Evolutionary conservation across 92 coral and sea anemone genomes (phyloP), one percentile per base, ranked within the genome.

Genomic region (Phymanthus crucifer): DNA sequence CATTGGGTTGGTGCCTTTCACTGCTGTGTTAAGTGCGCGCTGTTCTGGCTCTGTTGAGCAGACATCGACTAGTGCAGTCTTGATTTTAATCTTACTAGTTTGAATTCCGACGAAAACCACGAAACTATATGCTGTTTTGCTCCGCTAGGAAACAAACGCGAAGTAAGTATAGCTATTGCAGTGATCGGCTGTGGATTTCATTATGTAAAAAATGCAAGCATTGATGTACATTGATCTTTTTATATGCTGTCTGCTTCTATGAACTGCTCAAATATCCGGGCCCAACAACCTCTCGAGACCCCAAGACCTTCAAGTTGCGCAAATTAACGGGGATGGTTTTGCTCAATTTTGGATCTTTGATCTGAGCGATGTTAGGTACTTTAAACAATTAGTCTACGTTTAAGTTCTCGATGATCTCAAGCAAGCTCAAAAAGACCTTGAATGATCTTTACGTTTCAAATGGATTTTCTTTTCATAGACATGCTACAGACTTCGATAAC

Each of bases 211-310:
- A 27, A 18, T 29, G 13, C 68, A 61, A 24, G 13, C 21, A n/a
- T n/a, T 74, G n/a, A 40, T 72, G 57, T 72, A 74, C 64, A 74
- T n/a, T 40, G 27, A 61, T 38, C 72, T 54, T 34, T 70, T 36
- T 50, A n/a, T 36, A 45, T 77, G 24, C 68, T 46, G 32, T 77
- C 72, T 77, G 40, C 40, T 52, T 35, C 43, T 36, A 77, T 21
- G 10, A 34, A 52, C 52, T 24, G 69, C 32, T n/a, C 64, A 77
- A 61, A 64, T 77, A 77, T 77, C 81, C 81, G 81, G 81, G 81
- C 13, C n/a, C n/a, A 61, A 46, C 69, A 36, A 77, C 72, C 81
- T 77, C 81, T 18, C 81, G 72, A 70, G 81, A 77, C 81, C 48
- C 81, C 18, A 18, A 61, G 68, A 77, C 23, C 81, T 61, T 61